phyloP scores from a whole-genome alignment of 2,888 invertebrate genomes.

The Phortica magna region DNA sequence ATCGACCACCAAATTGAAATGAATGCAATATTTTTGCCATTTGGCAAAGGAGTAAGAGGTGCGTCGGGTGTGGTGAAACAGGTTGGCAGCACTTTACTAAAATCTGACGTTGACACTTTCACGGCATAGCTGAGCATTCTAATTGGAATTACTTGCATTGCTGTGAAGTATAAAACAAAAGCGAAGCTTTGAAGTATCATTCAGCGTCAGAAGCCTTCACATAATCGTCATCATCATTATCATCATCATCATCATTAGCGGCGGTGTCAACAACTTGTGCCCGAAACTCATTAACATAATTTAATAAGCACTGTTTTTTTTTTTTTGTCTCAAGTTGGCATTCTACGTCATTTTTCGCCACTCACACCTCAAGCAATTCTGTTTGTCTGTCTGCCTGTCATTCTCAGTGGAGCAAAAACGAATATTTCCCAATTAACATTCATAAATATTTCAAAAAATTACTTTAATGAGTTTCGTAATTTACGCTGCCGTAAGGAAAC shows the following conservation, averaged over 20 bases:
- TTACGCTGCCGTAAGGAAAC: too few species aligned
- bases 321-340: background rate
- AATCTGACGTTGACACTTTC: background rate
- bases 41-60: background rate
- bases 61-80: background rate
- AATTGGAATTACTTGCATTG: conserved; percentile 14
- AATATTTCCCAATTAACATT: conserved; percentile 69
- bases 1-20: conserved; percentile 27
- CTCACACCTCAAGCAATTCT: background rate
- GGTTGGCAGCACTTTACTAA: background rate
- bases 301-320: conserved; percentile 66
- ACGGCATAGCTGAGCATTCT: background rate
- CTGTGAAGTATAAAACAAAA: background rate
- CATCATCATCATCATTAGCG: background rate
- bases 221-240: background rate
- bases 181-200: background rate
- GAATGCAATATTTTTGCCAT: background rate
- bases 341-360: background rate
- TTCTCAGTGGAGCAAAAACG: conserved; percentile 37
- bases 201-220: background rate
- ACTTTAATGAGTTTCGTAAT: conserved; percentile 66
- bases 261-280: background rate
- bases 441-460: conserved; percentile 67
- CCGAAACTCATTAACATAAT: conserved; percentile 68
- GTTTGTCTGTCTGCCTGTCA: conserved; percentile 24